Conservation (phyloP, 2,888 invertebrate species). For the Caenorhabditis afra region DNA sequence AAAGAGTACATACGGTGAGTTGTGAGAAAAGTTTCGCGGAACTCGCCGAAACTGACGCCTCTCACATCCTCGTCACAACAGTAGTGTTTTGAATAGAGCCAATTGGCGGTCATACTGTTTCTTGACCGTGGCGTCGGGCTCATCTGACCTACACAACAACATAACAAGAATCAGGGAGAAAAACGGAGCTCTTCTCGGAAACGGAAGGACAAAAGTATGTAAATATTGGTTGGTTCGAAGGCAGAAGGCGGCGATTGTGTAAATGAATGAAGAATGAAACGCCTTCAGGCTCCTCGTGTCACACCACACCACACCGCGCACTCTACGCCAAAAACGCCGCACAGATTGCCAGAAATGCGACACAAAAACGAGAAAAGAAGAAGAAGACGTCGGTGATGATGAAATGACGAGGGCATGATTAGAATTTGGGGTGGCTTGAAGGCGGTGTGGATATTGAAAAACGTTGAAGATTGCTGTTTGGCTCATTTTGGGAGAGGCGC, state of each 20-base stretch:
- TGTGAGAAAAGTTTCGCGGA: too few relatives aligned
- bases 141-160: neutral
- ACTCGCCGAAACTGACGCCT: too few relatives aligned
- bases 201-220: slow-evolving; percentile 20
- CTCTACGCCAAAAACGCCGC: neutral
- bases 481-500: slow-evolving; percentile 1
- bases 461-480: slow-evolving; percentile 30
- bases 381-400: slow-evolving; percentile 16
- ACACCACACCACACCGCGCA: slow-evolving; percentile 12
- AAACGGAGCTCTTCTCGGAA: slow-evolving; percentile 11
- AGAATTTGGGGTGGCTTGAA: slow-evolving; percentile 1
- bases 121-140: neutral
- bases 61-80: too few relatives aligned
- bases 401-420: slow-evolving; percentile 23
- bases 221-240: slow-evolving; percentile 15
- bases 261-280: slow-evolving; percentile 50
- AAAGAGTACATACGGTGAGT: neutral
- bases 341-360: slow-evolving; percentile 11
- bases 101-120: slow-evolving; percentile 12
- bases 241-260: slow-evolving; percentile 19
- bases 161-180: neutral
- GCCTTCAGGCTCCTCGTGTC: slow-evolving; percentile 17
- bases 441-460: slow-evolving; percentile 34
- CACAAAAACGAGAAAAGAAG: slow-evolving; percentile 8
- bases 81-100: slow-evolving; percentile 1